Conservation (phyloP, 2,113 vertebrate genomes). For the Microcebus griseorufus region DNA sequence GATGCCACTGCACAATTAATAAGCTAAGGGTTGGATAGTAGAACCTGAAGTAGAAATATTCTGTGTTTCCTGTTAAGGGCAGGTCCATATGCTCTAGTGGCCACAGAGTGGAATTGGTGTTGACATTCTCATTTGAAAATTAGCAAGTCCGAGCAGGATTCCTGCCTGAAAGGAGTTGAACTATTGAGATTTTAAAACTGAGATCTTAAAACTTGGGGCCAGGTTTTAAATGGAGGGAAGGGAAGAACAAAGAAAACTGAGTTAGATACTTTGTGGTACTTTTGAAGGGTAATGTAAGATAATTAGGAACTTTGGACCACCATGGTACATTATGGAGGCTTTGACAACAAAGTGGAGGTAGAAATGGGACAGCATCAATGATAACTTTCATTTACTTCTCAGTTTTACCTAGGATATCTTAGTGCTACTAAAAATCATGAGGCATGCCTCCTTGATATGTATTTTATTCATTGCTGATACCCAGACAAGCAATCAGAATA, state of each 20-base stretch:
- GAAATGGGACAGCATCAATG: not conserved
- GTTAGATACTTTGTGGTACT: not conserved
- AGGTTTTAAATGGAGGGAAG: not conserved
- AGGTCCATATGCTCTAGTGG: not conserved
- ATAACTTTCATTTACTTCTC: slow-evolving; percentile 25
- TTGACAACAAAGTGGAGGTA: not conserved
- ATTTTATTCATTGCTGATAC: slow-evolving; percentile 54
- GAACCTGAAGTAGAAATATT: not conserved
- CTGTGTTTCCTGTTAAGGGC: not conserved
- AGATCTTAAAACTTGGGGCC: not conserved
- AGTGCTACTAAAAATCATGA: slow-evolving; percentile 50
- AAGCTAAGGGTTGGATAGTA: not conserved
- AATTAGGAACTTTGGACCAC: not conserved
- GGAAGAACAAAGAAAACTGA: not conserved
- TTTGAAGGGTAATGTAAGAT: not conserved
- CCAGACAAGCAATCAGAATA: slow-evolving; percentile 61
- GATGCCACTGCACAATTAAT: slow-evolving; percentile 19
- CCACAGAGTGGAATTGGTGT: not conserved
- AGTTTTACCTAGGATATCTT: not conserved
- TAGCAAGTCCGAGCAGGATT: not conserved
- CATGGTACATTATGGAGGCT: not conserved
- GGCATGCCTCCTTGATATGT: slow-evolving; percentile 26
- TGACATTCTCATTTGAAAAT: not conserved
- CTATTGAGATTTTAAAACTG: not conserved
- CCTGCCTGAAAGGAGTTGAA: not conserved